A percentile compares a stretch with the other conserved stretches of the same genome.
These are phyloP conservation scores for Acestrorhynchus altus DNA, from an alignment of 2,797 vertebrate genomes.

Conservation along the genomic window DNA sequence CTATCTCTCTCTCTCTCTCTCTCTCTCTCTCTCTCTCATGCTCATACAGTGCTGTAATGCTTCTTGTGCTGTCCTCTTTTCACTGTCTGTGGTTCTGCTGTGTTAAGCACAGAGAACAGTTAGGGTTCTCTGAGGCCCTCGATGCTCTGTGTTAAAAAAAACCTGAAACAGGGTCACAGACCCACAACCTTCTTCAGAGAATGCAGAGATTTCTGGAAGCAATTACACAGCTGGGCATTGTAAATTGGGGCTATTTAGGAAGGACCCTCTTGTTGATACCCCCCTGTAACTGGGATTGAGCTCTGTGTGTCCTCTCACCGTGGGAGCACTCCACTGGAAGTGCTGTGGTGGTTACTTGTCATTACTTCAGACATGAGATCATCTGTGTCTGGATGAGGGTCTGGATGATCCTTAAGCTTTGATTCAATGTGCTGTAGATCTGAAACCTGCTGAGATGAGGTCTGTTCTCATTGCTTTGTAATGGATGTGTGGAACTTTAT, in stretches of 20 bases:
- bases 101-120: not conserved
- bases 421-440: slow-evolving; percentile 39
- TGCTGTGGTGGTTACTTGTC: slow-evolving; percentile 50
- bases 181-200: slow-evolving; percentile 19
- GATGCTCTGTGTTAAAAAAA: not conserved
- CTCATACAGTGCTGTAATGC: not conserved
- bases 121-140: not conserved
- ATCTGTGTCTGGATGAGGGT: slow-evolving; percentile 48
- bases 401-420: slow-evolving; percentile 29
- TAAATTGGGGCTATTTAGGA: slow-evolving; percentile 55
- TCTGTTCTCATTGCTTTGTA: slow-evolving; percentile 40
- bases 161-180: slow-evolving; percentile 8
- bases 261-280: slow-evolving; percentile 24
- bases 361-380: slow-evolving; percentile 59
- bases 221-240: slow-evolving; percentile 56
- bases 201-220: slow-evolving; percentile 59
- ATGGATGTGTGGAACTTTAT: not conserved
- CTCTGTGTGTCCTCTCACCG: slow-evolving; percentile 38
- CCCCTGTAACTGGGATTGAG: not conserved
- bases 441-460: slow-evolving; percentile 45
- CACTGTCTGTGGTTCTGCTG: not conserved
- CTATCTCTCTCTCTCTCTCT: not conserved
- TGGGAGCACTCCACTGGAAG: slow-evolving; percentile 39
- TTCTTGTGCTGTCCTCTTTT: not conserved
- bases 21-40: not conserved